These are phyloP conservation scores for Acridotheres tristis DNA, from an alignment of 2,797 vertebrate genomes.

Conservation along the genomic window DNA sequence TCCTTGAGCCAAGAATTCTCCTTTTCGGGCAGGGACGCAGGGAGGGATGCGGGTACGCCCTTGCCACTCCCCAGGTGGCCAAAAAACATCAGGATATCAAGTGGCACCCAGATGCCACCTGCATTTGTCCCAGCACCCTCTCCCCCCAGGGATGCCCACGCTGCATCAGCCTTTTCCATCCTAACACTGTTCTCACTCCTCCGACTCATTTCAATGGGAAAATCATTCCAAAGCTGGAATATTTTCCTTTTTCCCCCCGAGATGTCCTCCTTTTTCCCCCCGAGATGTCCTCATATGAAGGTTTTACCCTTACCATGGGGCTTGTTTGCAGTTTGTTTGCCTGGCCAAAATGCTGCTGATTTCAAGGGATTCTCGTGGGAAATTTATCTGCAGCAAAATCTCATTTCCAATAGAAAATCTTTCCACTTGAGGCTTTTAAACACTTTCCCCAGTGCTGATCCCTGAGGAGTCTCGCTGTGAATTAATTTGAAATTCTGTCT, in stretches of 20 bases:
- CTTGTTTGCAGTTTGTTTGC: not conserved
- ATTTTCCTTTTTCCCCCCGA: not conserved
- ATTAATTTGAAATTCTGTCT: not conserved
- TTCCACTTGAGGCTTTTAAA: constrained; percentile 1
- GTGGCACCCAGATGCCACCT: not conserved
- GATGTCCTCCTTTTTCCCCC: not conserved
- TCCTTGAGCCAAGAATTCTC: not conserved
- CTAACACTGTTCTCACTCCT: rapidly evolving
- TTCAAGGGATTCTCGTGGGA: not conserved
- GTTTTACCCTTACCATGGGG: not conserved
- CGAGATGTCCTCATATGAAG: not conserved
- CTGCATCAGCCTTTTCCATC: not conserved
- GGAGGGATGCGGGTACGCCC: not conserved
- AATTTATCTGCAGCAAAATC: not conserved
- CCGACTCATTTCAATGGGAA: not conserved
- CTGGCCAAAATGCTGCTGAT: not conserved
- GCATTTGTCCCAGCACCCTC: not conserved
- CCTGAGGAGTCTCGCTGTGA: not conserved
- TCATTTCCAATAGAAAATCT: not conserved
- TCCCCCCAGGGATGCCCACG: not conserved
- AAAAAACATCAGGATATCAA: not conserved
- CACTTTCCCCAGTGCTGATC: not conserved
- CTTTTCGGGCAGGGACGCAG: too few species aligned
- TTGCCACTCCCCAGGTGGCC: rapidly evolving
- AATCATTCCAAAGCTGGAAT: not conserved